Conservation (phyloP, 53 echinoderm and acorn worm genomes). For the Holothuria leucospilota region DNA sequence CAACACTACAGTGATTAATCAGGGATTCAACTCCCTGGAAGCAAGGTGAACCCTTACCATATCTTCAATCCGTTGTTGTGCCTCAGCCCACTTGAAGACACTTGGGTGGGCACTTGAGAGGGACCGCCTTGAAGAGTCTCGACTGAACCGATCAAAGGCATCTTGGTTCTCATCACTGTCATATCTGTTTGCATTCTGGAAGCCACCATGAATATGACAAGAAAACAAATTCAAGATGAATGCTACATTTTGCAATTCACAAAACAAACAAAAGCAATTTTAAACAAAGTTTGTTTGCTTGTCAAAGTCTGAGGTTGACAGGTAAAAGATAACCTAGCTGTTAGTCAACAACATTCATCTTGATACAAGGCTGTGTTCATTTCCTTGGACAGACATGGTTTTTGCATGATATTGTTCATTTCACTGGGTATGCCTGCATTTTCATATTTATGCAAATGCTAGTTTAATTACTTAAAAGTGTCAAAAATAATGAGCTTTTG, state of each 20-base stretch:
- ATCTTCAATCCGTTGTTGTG: slow-evolving; percentile 74
- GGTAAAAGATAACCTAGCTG: too few species aligned
- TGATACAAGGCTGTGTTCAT: too few species aligned
- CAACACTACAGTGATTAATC: too few species aligned
- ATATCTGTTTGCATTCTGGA: slow-evolving; percentile 26
- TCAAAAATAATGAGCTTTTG: too few species aligned
- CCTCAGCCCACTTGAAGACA: slow-evolving; percentile 95
- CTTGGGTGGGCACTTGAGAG: slow-evolving; percentile 79
- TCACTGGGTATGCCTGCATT: too few species aligned
- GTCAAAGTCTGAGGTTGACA: too few species aligned
- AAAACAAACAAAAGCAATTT: slow-evolving; percentile 2
- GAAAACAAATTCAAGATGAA: neutral
- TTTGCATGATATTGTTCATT: too few species aligned
- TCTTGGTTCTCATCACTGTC: slow-evolving; percentile 50
- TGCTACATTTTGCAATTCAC: neutral
- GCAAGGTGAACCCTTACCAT: neutral
- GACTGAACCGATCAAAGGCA: slow-evolving; percentile 92
- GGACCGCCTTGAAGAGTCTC: slow-evolving; percentile 92
- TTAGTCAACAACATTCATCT: too few species aligned
- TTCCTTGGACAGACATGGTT: too few species aligned
- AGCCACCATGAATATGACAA: neutral
- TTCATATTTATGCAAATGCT: too few species aligned
- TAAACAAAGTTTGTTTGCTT: neutral
- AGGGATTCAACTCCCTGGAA: too few species aligned
- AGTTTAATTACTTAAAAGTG: too few species aligned